phyloP scores from a whole-genome alignment of 2,888 invertebrate genomes.

The Arge pagana region DNA sequence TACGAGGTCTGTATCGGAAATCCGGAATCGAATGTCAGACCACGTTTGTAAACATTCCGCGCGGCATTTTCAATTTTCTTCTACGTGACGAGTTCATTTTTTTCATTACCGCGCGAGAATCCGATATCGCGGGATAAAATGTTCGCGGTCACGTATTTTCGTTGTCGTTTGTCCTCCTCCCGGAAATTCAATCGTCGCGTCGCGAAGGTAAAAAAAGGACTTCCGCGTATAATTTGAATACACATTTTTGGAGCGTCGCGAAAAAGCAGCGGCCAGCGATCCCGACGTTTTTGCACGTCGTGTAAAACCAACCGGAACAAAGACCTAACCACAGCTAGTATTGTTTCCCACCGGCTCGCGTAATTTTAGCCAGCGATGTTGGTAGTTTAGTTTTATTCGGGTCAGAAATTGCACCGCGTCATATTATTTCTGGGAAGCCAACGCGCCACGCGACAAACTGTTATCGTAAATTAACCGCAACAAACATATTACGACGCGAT shows the following conservation, averaged over 20 bases:
- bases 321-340: neutral
- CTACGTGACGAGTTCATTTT: constrained; percentile 10
- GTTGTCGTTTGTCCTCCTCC: constrained; percentile 1
- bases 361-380: no score
- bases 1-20: neutral
- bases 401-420: constrained; percentile 4
- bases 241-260: neutral
- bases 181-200: neutral
- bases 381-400: constrained; percentile 1
- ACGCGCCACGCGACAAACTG: neutral
- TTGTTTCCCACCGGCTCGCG: neutral
- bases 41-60: constrained; percentile 10
- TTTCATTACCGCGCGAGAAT: constrained; percentile 19
- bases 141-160: neutral
- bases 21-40: constrained; percentile 8
- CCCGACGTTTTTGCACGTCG: no score
- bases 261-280: no score
- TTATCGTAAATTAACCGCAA: constrained; percentile 10
- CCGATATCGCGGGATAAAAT: no score
- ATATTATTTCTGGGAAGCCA: neutral
- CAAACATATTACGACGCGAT: no score
- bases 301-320: neutral
- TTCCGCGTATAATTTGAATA: constrained; percentile 4
- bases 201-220: neutral
- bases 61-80: constrained; percentile 3